phyloP scores from a whole-genome alignment of 64 coral and sea anemone genomes.

The Anthopleura sola region DNA sequence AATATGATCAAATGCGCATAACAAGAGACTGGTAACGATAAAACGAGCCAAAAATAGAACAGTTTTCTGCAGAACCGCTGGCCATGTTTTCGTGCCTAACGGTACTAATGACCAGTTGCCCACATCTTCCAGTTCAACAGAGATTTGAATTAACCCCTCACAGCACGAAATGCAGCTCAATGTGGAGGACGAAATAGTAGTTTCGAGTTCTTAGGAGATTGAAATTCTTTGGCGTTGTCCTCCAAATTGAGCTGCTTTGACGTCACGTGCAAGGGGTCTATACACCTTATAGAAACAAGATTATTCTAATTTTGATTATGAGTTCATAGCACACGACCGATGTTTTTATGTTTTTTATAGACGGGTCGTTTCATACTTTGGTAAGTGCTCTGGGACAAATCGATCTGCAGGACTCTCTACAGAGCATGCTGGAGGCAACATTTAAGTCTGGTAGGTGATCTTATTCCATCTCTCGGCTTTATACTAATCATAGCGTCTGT shows the following conservation, averaged over 20 bases:
- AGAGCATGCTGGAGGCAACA: constrained; percentile 81
- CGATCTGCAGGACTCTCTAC: constrained; percentile 78
- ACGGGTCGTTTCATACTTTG: constrained; percentile 26
- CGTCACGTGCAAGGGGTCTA: too few relatives aligned
- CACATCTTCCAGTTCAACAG: neutral
- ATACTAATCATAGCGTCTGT: too few relatives aligned
- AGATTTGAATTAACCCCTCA: too few relatives aligned
- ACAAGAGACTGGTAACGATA: neutral
- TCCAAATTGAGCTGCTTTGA: too few relatives aligned
- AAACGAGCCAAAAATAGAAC: neutral
- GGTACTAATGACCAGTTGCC: neutral
- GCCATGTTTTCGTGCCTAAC: neutral
- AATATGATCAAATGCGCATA: too few relatives aligned
- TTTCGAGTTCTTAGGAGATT: too few relatives aligned
- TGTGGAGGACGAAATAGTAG: too few relatives aligned
- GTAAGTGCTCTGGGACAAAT: constrained; percentile 69
- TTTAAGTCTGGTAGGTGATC: constrained; percentile 87
- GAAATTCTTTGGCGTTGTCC: too few relatives aligned
- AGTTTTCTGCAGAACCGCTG: neutral
- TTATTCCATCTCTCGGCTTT: neutral
- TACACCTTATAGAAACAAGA: too few relatives aligned
- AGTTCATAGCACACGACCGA: too few relatives aligned
- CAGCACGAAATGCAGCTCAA: too few relatives aligned
- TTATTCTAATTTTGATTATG: too few relatives aligned
- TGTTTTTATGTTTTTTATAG: neutral